phyloP scores from a whole-genome alignment of 2,888 invertebrate species.

The Amaurobius ferox region DNA sequence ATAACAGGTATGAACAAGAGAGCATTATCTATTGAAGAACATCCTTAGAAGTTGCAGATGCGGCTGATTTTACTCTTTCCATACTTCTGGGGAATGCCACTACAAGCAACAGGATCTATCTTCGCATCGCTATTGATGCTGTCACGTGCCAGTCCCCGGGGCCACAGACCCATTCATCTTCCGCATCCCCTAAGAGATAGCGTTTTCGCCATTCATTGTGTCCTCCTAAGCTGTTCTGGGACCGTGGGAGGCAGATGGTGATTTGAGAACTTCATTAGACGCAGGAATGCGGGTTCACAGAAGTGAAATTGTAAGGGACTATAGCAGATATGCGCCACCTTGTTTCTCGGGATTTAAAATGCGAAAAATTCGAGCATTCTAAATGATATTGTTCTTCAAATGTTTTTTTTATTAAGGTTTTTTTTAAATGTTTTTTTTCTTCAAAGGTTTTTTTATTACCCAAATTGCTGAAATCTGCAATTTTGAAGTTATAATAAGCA shows the following conservation, averaged over 20 bases:
- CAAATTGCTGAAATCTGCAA: too few relatives aligned
- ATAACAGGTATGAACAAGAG: too few relatives aligned
- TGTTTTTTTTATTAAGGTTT: too few relatives aligned
- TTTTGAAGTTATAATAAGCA: too few relatives aligned
- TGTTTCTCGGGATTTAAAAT: too few relatives aligned
- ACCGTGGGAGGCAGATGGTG: background rate
- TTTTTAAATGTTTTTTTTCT: too few relatives aligned
- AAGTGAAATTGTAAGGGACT: too few relatives aligned
- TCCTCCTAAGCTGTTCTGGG: background rate
- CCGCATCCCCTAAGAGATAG: background rate
- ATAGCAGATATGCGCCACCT: too few relatives aligned
- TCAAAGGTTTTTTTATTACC: too few relatives aligned
- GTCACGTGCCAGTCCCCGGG: conserved; percentile 34
- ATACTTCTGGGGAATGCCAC: background rate
- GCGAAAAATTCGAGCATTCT: too few relatives aligned
- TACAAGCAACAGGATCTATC: conserved; percentile 40
- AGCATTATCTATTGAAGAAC: background rate
- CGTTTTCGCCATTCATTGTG: background rate
- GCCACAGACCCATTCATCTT: conserved; percentile 1
- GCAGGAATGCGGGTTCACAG: too few relatives aligned
- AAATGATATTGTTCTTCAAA: too few relatives aligned
- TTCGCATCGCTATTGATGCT: conserved; percentile 37
- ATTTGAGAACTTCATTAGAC: conserved; percentile 2
- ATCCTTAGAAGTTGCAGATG: background rate
- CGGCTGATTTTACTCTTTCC: conserved; percentile 5